phyloP scores from a whole-genome alignment of 2,797 vertebrate genomes.

The Sebastes aleutianus region DNA sequence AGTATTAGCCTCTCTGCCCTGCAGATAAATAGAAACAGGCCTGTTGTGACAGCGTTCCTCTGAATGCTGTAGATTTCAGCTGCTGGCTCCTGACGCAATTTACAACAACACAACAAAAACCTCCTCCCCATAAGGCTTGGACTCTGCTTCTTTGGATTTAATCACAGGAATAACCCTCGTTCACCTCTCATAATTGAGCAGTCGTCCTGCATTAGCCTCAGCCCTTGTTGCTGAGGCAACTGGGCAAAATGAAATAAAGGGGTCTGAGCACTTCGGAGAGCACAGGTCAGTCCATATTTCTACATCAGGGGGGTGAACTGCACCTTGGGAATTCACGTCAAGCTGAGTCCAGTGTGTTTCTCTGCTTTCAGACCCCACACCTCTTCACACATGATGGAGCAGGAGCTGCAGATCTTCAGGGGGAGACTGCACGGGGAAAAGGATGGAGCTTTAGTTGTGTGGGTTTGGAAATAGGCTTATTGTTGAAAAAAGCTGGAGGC shows the following conservation, averaged over 20 bases:
- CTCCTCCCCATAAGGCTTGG: conserved; percentile 41
- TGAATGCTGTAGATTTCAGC: conserved; percentile 30
- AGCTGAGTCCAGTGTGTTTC: conserved; percentile 59
- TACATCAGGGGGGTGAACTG: conserved; percentile 41
- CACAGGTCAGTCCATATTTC: conserved; percentile 68
- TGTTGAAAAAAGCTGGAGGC: conserved; percentile 28
- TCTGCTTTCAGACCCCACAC: conserved; percentile 46
- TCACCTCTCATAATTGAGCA: conserved; percentile 81
- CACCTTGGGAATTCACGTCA: conserved; percentile 69
- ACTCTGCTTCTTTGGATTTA: conserved; percentile 73
- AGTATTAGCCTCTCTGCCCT: conserved; percentile 18
- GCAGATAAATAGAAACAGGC: conserved; percentile 22
- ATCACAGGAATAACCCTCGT: conserved; percentile 74
- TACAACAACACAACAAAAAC: conserved; percentile 50
- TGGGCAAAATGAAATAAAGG: conserved; percentile 64
- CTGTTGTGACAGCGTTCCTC: conserved; percentile 41
- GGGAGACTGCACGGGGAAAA: not conserved
- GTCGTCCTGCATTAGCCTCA: conserved; percentile 78
- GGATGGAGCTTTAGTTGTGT: conserved; percentile 33
- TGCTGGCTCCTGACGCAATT: conserved; percentile 42
- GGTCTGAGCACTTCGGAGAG: conserved; percentile 53
- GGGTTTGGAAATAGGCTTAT: conserved; percentile 46
- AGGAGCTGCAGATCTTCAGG: conserved; percentile 36
- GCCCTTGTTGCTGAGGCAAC: conserved; percentile 78
- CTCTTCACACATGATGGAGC: conserved; percentile 67